Percentiles rank a stretch among this genome's conserved stretches.
phyloP scores from a whole-genome alignment of 2,797 vertebrate species.

The Luscinia luscinia region DNA sequence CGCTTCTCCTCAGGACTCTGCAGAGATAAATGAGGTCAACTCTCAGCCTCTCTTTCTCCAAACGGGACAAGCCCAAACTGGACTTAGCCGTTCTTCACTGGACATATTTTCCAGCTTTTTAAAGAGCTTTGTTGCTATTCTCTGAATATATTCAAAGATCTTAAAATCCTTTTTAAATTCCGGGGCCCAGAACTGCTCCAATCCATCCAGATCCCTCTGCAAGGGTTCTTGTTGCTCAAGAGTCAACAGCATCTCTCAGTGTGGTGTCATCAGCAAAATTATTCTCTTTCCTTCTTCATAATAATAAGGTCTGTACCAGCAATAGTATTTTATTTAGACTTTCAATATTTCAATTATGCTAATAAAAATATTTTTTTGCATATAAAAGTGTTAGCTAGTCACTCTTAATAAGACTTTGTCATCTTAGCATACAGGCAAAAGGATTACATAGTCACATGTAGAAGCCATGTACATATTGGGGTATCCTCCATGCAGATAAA shows the following conservation, averaged over 20 bases:
- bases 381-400: background rate
- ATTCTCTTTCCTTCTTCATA: background rate
- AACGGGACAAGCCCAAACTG: background rate
- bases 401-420: background rate
- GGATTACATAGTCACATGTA: background rate
- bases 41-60: background rate
- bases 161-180: background rate
- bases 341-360: background rate
- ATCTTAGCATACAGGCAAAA: background rate
- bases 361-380: background rate
- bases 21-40: background rate
- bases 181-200: background rate
- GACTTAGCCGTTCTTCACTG: background rate
- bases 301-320: background rate
- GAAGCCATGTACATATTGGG: fast-evolving
- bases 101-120: background rate
- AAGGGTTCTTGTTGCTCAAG: background rate
- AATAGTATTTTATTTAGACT: background rate
- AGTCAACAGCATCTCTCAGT: background rate
- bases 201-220: background rate
- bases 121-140: background rate
- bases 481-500: background rate
- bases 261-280: background rate
- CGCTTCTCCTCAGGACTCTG: background rate
- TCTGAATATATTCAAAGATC: background rate